These are phyloP conservation scores for Antedon bifida DNA, from an alignment of 35 echinoderm and acorn worm genomes.

Conservation along the genomic window DNA sequence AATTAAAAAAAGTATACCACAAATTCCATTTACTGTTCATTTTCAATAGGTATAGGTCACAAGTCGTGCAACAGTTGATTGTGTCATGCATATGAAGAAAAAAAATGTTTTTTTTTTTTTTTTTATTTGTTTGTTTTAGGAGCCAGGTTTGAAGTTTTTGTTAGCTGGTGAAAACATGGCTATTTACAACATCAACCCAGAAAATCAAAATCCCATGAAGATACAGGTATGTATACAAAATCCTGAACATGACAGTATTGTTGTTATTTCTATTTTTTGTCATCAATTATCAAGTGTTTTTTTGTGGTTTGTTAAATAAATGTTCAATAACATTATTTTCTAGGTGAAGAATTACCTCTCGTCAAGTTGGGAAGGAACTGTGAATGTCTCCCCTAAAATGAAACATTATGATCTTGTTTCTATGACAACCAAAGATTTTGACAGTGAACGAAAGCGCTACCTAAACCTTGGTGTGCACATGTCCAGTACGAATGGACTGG, in stretches of 20 bases:
- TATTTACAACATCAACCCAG: slow-evolving; percentile 66
- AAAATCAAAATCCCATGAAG: slow-evolving; percentile 56
- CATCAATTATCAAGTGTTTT: too few species aligned
- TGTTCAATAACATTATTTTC: too few species aligned
- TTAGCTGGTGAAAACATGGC: slow-evolving; percentile 89
- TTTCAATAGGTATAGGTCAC: too few species aligned
- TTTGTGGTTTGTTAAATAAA: too few species aligned
- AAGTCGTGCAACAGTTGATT: too few species aligned
- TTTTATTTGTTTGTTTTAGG: slow-evolving; percentile 19
- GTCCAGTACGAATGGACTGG: slow-evolving; percentile 55
- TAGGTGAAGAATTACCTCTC: slow-evolving; percentile 83
- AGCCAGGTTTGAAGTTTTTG: slow-evolving; percentile 85
- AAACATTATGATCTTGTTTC: slow-evolving; percentile 62
- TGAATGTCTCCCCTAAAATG: slow-evolving; percentile 86
- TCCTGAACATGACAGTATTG: too few species aligned
- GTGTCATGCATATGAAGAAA: too few species aligned
- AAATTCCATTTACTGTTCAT: too few species aligned
- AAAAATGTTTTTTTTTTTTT: too few species aligned
- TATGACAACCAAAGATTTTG: slow-evolving; percentile 69
- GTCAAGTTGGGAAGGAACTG: slow-evolving; percentile 78
- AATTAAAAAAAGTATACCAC: too few species aligned
- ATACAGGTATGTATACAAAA: slow-evolving; percentile 35
- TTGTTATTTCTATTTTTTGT: too few species aligned
- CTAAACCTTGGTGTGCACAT: slow-evolving; percentile 73
- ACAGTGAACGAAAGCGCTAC: slow-evolving; percentile 65